These are phyloP conservation scores for Numida meleagris DNA, from an alignment of 2,113 vertebrate genomes.

Conservation along the genomic window DNA sequence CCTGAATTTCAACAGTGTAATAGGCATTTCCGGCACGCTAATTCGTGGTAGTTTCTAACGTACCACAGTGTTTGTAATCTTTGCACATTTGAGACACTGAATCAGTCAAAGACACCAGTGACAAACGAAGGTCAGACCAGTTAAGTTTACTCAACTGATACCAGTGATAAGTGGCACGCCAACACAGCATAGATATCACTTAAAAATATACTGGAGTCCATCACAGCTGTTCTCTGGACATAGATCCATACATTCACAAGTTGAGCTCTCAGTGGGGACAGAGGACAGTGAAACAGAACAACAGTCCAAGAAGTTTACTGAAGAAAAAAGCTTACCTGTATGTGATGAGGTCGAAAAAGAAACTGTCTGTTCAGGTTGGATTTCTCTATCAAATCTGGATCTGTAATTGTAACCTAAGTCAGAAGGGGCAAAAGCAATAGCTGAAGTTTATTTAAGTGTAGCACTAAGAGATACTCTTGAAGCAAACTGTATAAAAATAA, in stretches of 20 bases:
- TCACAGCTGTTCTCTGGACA: not conserved
- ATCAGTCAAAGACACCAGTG: not conserved
- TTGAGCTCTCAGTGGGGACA: not conserved
- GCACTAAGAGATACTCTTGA: not conserved
- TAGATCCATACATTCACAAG: not conserved
- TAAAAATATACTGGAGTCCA: not conserved
- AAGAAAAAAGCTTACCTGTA: conserved; percentile 84
- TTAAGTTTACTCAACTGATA: not conserved
- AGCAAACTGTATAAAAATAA: not conserved
- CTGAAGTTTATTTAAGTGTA: not conserved
- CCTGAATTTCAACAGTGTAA: not conserved
- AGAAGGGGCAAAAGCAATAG: conserved; percentile 53
- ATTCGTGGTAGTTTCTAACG: not conserved
- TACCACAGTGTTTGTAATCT: not conserved
- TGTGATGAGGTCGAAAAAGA: conserved; percentile 95
- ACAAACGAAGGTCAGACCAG: not conserved
- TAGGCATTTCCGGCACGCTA: not conserved
- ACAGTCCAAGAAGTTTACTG: not conserved
- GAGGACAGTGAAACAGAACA: not conserved
- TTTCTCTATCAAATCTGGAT: conserved; percentile 99
- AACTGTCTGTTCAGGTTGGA: conserved; percentile 98
- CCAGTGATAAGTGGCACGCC: not conserved
- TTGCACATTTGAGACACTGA: not conserved
- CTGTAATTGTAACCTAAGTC: conserved; percentile 91
- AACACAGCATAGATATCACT: not conserved